Evolutionary conservation across 1,140 invertebrate species (phyloP).

Genomic region (Venturia canescens): DNA sequence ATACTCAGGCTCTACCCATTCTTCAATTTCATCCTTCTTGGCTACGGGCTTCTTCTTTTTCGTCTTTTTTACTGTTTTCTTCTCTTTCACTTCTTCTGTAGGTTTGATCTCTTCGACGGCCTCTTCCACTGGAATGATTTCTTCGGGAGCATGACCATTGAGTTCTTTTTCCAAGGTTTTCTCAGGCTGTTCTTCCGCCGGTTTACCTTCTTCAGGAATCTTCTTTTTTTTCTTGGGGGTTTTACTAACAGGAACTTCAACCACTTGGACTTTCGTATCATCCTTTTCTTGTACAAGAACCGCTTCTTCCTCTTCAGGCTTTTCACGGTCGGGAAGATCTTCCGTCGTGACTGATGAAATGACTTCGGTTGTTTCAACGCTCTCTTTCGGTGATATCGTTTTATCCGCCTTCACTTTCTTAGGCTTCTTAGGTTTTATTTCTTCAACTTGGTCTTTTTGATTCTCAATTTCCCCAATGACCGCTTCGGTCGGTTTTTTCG

Average conservation of each 20-base stretch:
- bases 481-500: slow-evolving; percentile 46
- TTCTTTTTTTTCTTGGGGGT: slow-evolving; percentile 57
- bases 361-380: slow-evolving; percentile 56
- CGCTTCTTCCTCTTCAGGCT: slow-evolving; percentile 33
- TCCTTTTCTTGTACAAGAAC: slow-evolving; percentile 47
- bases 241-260: slow-evolving; percentile 55
- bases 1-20: slow-evolving; percentile 75
- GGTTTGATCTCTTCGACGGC: slow-evolving; percentile 62
- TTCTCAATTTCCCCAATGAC: slow-evolving; percentile 27
- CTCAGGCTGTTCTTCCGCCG: slow-evolving; percentile 49
- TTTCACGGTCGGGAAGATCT: slow-evolving; percentile 51
- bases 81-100: slow-evolving; percentile 63
- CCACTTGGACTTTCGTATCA: slow-evolving; percentile 56
- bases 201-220: slow-evolving; percentile 42
- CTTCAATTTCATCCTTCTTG: slow-evolving; percentile 74
- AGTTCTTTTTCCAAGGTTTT: slow-evolving; percentile 39
- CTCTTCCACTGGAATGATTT: slow-evolving; percentile 42
- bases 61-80: slow-evolving; percentile 57
- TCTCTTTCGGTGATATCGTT: slow-evolving; percentile 43
- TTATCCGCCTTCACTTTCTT: slow-evolving; percentile 54
- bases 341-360: slow-evolving; percentile 59
- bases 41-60: slow-evolving; percentile 70
- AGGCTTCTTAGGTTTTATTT: slow-evolving; percentile 51
- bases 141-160: slow-evolving; percentile 48
- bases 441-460: slow-evolving; percentile 53